A percentile compares a stretch with the other conserved stretches of the same genome.
phyloP scores from a whole-genome alignment of 2,113 vertebrate species.

The Pollachius pollachius region DNA sequence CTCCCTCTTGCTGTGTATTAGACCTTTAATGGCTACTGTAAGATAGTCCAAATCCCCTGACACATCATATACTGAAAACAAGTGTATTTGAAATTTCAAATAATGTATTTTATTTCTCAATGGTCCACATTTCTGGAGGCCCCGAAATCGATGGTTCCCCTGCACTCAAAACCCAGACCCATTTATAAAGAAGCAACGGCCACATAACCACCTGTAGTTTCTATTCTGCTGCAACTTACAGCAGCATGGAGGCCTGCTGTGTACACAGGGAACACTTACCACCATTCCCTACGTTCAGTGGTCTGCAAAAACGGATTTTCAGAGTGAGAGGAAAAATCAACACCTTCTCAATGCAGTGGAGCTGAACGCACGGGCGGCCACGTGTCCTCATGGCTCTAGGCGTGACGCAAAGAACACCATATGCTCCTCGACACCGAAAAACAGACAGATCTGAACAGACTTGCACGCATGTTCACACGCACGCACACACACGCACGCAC shows the following conservation, averaged over 20 bases:
- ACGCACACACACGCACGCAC: background rate
- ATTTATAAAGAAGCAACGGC: no score
- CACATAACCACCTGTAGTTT: no score
- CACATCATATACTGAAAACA: no score
- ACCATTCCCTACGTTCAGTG: background rate
- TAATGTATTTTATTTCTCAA: background rate
- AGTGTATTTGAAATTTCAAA: no score
- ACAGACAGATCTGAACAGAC: background rate
- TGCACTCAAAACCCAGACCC: no score
- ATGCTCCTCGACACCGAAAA: background rate
- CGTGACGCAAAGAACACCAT: background rate
- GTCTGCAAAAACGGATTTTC: background rate
- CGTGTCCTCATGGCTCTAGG: background rate
- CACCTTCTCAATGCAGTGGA: background rate
- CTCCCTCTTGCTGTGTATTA: no score
- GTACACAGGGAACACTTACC: background rate
- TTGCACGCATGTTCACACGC: background rate
- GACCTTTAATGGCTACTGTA: no score
- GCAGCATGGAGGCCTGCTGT: background rate
- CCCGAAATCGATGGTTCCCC: background rate
- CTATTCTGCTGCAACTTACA: no score
- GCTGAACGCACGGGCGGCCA: background rate
- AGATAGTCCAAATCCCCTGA: no score
- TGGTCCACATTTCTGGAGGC: background rate
- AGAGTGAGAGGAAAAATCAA: background rate